A percentile compares a stretch with the other conserved stretches of the same genome.
Evolutionary conservation across 2,888 invertebrate species (phyloP).

Genomic region (Synanthedon andrenaeformis): DNA sequence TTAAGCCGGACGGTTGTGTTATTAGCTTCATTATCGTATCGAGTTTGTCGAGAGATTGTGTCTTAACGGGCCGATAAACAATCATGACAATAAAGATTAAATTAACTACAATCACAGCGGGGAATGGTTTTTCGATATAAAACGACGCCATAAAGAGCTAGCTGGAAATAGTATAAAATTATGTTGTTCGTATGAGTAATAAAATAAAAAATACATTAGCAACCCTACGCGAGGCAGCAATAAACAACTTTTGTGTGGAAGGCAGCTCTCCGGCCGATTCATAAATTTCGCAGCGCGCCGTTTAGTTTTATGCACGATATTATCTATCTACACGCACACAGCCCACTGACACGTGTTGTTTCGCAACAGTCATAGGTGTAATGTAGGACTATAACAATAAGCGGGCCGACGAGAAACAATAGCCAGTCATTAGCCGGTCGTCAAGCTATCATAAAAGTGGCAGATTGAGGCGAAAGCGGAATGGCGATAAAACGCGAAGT

Average conservation of each 20-base stretch:
- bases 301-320: conserved; percentile 63
- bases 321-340: conserved; percentile 55
- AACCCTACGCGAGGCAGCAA: conserved; percentile 49
- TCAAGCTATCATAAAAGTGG: conserved; percentile 22
- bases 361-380: conserved; percentile 16
- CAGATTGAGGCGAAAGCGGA: conserved; percentile 21
- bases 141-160: conserved; percentile 44
- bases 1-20: conserved; percentile 6
- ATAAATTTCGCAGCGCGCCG: conserved; percentile 63
- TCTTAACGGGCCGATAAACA: conserved; percentile 30
- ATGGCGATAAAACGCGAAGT: conserved; percentile 25
- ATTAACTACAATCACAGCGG: conserved; percentile 42
- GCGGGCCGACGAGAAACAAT: conserved; percentile 10
- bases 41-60: conserved; percentile 7
- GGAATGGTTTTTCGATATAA: conserved; percentile 46
- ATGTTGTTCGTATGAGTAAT: conserved; percentile 46
- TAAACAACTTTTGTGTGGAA: conserved; percentile 68
- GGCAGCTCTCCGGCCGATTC: conserved; percentile 59
- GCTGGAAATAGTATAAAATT: conserved; percentile 52
- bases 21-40: conserved; percentile 8
- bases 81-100: conserved; percentile 47
- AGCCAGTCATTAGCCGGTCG: conserved; percentile 14
- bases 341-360: conserved; percentile 13
- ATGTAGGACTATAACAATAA: conserved; percentile 12
- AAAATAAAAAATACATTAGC: conserved; percentile 44